phyloP scores from a whole-genome alignment of 2,797 vertebrate species.

The Lophotriccus pileatus region DNA sequence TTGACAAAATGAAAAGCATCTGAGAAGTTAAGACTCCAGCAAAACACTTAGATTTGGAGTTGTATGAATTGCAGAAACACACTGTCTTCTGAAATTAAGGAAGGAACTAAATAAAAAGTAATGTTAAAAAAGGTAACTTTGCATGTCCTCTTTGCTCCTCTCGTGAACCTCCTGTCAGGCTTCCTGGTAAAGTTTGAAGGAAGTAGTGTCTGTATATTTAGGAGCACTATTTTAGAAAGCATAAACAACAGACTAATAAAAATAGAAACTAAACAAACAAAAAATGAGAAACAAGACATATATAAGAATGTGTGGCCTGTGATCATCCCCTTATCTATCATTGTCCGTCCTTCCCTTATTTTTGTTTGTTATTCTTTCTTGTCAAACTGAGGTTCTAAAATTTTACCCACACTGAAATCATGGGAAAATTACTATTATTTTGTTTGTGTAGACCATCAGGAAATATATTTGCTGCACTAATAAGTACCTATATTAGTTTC shows the following conservation, averaged over 20 bases:
- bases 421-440: not conserved
- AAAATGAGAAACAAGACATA: not conserved
- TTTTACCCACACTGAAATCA: not conserved
- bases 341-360: not conserved
- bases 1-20: not conserved
- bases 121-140: not conserved
- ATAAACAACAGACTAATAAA: not conserved
- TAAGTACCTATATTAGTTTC: not conserved
- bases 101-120: not conserved
- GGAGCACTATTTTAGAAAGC: not conserved
- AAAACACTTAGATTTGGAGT: not conserved
- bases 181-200: not conserved
- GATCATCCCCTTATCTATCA: not conserved
- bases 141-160: not conserved
- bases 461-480: not conserved
- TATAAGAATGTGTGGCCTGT: not conserved
- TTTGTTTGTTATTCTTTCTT: conserved; percentile 5
- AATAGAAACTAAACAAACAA: not conserved
- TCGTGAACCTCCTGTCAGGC: not conserved
- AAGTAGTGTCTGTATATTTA: not conserved
- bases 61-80: not conserved
- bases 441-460: not conserved
- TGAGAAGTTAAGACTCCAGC: not conserved
- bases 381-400: not conserved
- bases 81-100: not conserved